Evolutionary conservation across 2,888 invertebrate species (phyloP), one percentile per base, ranked within the genome.

Genomic region (Amiota mariae): DNA sequence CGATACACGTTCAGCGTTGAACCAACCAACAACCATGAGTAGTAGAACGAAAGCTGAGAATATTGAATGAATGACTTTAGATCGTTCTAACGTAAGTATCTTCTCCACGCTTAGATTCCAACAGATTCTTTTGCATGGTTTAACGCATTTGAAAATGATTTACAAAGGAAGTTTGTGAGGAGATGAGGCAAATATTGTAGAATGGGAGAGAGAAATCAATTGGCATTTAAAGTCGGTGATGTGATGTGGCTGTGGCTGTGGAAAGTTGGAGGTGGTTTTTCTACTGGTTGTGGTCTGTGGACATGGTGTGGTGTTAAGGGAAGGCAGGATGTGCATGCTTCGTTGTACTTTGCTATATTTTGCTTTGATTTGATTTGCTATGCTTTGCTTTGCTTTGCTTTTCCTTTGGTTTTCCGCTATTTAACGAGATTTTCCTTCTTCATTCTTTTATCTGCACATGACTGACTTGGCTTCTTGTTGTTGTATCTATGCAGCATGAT

Each of bases 101-200:
- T 54, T 10, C 54, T 8, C 13, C 54, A 54, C 54, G 83, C 80
- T 84, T 82, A 85, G 83, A 81, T 85, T 84, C 82, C 83, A 80
- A 81, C 81, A 82, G 81, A 84, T n/a, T n/a, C 83, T 83, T 85
- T 75, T 82, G 70, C 70, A 70, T 70, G 46, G 56, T 56, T 54
- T 54, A 54, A 59, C 82, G 82, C 82, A 83, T 85, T 83, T 85
- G 77, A 76, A 77, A 83, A 84, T 85, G 79, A 82, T 82, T 83
- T 85, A 80, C 82, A 76, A 79, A 76, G 75, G 72, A 72, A 73
- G 78, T 8, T 12, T 47, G 51, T 10, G 57, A 13, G 70, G 13
- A 36, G 46, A 18, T 67, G 67, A 59, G 36, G 59, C 46, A 59
- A 36, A 2, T n/a, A n/a, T n/a, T n/a, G n/a, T 6, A 36, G 36